These are phyloP conservation scores for Amphiura filiformis DNA, from an alignment of 35 echinoderm and acorn worm genomes.

Conservation along the genomic window DNA sequence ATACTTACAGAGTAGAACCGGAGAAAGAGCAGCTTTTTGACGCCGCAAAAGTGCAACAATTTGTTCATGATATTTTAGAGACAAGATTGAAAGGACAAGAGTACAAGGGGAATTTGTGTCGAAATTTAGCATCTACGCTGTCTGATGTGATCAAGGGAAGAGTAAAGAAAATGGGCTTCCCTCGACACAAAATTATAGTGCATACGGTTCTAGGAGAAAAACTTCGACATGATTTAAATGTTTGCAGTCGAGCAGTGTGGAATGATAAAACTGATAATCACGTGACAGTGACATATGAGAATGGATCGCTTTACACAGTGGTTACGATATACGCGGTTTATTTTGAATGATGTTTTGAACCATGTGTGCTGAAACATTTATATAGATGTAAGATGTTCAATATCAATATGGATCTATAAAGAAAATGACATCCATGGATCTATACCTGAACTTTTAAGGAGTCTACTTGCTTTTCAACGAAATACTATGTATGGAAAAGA, in stretches of 20 bases:
- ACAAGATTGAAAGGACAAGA: constrained; percentile 55
- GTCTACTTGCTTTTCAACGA: no score
- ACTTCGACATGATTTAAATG: constrained; percentile 37
- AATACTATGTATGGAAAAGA: no score
- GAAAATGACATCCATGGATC: no score
- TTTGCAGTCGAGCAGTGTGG: constrained; percentile 71
- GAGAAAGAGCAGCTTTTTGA: constrained; percentile 53
- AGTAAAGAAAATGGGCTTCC: constrained; percentile 75
- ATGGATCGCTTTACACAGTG: constrained; percentile 58
- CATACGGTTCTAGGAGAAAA: constrained; percentile 72
- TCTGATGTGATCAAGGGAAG: constrained; percentile 79
- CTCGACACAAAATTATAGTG: constrained; percentile 70
- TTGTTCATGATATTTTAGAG: constrained; percentile 58
- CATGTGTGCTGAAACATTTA: no score
- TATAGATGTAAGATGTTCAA: no score
- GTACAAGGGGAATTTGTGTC: constrained; percentile 48
- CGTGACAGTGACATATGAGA: constrained; percentile 57
- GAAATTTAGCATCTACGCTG: constrained; percentile 50
- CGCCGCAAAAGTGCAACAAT: constrained; percentile 43
- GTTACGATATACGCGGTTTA: constrained; percentile 75
- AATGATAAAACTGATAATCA: constrained; percentile 62
- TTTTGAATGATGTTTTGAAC: constrained; percentile 79
- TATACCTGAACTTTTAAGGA: no score
- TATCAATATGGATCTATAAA: no score
- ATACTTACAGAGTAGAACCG: constrained; percentile 66